These are phyloP conservation scores for Machimus atricapillus DNA, from an alignment of 2,888 invertebrate species.

Conservation along the genomic window DNA sequence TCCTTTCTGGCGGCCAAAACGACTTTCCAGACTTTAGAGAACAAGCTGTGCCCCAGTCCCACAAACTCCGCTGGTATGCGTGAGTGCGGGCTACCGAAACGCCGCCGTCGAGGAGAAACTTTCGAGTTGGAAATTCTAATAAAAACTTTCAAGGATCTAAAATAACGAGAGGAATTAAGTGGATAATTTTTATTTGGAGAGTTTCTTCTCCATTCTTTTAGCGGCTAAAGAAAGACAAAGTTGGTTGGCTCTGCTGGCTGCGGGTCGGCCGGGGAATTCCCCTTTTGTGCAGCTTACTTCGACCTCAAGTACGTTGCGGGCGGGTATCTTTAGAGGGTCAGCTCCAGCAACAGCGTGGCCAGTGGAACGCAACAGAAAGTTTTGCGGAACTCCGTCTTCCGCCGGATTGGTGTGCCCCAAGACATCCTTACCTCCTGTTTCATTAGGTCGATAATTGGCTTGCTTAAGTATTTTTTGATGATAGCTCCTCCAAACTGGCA, in stretches of 20 bases:
- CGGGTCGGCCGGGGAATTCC: constrained; percentile 7
- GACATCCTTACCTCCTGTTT: constrained; percentile 50
- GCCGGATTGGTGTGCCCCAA: constrained; percentile 45
- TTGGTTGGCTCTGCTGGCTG: constrained; percentile 1
- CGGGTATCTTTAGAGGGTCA: background rate
- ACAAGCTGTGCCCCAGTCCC: background rate
- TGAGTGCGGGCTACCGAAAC: constrained; percentile 38
- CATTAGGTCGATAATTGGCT: constrained; percentile 54
- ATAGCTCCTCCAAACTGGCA: constrained; percentile 45
- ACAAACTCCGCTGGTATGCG: constrained; percentile 14
- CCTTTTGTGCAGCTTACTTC: background rate
- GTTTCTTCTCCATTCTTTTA: constrained; percentile 38
- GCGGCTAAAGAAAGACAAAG: constrained; percentile 13
- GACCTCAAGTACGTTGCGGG: background rate
- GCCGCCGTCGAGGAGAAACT: constrained; percentile 8
- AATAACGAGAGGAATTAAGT: constrained; percentile 51
- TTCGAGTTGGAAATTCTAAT: constrained; percentile 39
- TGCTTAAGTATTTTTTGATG: constrained; percentile 54
- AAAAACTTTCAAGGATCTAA: constrained; percentile 50
- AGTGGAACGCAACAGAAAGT: background rate
- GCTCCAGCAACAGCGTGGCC: background rate
- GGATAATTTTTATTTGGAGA: constrained; percentile 51
- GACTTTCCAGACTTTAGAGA: background rate
- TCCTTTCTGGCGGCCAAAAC: background rate
- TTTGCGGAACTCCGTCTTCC: constrained; percentile 36